Conservation (phyloP, 1,140 invertebrate genomes). For the Phocides pigmalion region DNA sequence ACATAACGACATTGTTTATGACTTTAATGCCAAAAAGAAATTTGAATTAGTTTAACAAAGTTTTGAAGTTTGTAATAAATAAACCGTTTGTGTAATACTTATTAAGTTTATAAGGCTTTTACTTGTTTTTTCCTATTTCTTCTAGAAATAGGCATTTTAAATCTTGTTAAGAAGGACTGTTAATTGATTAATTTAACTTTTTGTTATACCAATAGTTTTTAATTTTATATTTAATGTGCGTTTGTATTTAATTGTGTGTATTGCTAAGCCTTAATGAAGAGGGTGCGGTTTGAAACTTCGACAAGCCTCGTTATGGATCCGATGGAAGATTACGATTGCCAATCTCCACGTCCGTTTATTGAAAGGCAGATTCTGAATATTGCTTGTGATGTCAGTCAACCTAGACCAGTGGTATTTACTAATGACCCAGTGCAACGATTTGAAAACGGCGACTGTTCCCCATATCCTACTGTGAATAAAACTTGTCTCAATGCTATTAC, state of each 20-base stretch:
- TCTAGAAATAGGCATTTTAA: no score
- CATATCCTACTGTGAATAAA: slow-evolving; percentile 60
- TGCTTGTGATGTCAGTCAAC: slow-evolving; percentile 11
- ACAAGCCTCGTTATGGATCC: slow-evolving; percentile 39
- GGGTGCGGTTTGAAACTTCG: slow-evolving; percentile 70
- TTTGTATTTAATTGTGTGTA: slow-evolving; percentile 6
- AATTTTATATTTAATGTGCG: no score
- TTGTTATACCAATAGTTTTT: no score
- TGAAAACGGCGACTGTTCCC: slow-evolving; percentile 61
- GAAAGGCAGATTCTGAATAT: slow-evolving; percentile 47
- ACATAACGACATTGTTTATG: no score
- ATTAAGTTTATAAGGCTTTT: no score
- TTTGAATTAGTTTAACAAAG: no score
- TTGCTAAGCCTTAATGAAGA: slow-evolving; percentile 62
- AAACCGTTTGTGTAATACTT: no score
- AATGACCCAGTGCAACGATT: slow-evolving; percentile 60
- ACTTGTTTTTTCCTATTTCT: no score
- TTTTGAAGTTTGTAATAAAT: no score
- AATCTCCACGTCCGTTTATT: slow-evolving; percentile 68
- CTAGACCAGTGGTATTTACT: slow-evolving; percentile 44
- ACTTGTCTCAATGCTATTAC: slow-evolving; percentile 45
- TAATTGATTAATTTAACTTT: no score
- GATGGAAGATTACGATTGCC: slow-evolving; percentile 65
- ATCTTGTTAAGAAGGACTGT: no score
- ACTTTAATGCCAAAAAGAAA: no score